Base-by-base conservation (phyloP, 2,888 invertebrate species). In the Drosophila koepferae region DNA sequence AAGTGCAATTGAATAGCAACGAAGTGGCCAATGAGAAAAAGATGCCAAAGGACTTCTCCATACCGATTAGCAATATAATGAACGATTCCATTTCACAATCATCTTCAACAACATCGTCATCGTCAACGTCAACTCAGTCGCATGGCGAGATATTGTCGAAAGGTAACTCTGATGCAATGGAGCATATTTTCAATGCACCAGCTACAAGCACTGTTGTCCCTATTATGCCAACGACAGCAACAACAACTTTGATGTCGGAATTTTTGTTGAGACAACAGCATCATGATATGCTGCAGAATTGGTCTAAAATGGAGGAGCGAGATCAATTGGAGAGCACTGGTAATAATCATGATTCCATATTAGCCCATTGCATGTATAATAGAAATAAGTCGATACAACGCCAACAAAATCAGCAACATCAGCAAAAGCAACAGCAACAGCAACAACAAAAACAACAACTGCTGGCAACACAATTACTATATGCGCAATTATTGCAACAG, bases 381-480 rank as follows among this genome's bases (percentile, higher is more conserved):
- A 69, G 20, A 18, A 74, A 67, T 51, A 82, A 72, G 23, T 64
- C 63, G 18, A 51, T 66, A 16, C 48, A 63, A 18, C 63, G 48
- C 1, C 41, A 67, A 28, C 28, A 28, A 28, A 28, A 28, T 28
- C 28, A 28, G 6, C 28, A 28, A 28, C 28, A 28, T 28, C 28
- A 71, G 1, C 62, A 10, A 40, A 38, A 14, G 38, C 38, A 38
- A 14, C 38, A 38, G 14, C 38, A 71, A 1, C 63, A 74, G n/a
- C 90, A 80, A 72, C 80, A 67, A 28, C 61, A 82, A 18, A 72
- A 86, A 5, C 58, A 68, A 20, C 70, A 76, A 43, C 62, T 91
- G 53, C 70, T 82, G 64, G 77, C 90, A 64, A 78, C 91, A 78
- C 82, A 93, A 89, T 77, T 92, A 87, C 68, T 86, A 82, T 77